A percentile compares a stretch with the other conserved stretches of the same genome.
phyloP scores from a whole-genome alignment of 2,797 vertebrate species.

The Falco biarmicus region DNA sequence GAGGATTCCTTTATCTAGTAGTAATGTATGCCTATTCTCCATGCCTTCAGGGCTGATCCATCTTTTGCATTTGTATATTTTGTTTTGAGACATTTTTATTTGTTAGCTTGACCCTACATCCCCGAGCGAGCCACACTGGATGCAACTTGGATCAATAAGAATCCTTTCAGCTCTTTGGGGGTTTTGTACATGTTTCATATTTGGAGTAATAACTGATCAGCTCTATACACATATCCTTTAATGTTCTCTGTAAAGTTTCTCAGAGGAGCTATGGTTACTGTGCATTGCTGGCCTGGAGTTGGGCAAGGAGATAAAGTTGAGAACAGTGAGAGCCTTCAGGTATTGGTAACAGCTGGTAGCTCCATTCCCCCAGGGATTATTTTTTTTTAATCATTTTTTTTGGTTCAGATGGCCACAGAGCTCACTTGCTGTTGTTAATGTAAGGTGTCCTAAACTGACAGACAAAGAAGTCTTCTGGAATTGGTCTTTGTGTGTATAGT shows the following conservation, averaged over 20 bases:
- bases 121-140: background rate
- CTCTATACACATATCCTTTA: background rate
- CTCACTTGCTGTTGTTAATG: background rate
- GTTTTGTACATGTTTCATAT: background rate
- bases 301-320: background rate
- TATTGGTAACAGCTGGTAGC: background rate
- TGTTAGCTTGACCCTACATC: background rate
- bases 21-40: background rate
- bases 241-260: background rate
- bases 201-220: background rate
- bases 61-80: background rate
- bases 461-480: background rate
- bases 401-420: background rate
- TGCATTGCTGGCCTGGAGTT: background rate
- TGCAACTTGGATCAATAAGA: background rate
- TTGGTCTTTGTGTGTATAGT: background rate
- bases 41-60: background rate
- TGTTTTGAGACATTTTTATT: background rate
- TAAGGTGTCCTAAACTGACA: background rate
- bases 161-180: background rate
- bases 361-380: background rate
- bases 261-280: background rate
- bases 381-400: background rate
- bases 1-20: background rate
- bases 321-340: background rate